Base-by-base conservation (phyloP, 1,140 invertebrate genomes). In the Saccostrea glomerata region DNA sequence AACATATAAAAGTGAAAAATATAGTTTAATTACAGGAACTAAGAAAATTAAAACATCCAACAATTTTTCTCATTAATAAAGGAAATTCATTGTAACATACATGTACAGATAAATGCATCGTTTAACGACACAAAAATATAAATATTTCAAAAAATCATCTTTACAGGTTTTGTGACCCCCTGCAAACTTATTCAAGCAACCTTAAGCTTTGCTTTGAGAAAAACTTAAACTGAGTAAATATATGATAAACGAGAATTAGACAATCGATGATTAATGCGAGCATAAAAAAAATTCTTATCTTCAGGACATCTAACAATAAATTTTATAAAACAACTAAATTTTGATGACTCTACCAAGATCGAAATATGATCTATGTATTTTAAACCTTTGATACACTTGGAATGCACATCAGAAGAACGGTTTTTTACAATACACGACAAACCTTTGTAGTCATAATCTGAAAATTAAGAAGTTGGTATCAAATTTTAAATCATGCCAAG, bases 401-500 rank as follows among this genome's bases (percentile, higher is more conserved):
- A 36, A 77, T 77, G 70, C 15, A 77, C 70, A 77, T 77, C 70
- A 77, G 70, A 77, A 77, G 70, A 77, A 30, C 70, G 70, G 30
- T 77, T 77, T 77, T 30, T 77, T 15, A 77, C 70, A 77, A 77
- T 77, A 77, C 70, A 77, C 30, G 70, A 77, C 70, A 30, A 77
- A 13, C 70, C 70, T 77, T 77, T 77, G 70, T 77, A 77, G 70
- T 77, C 25, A 25, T 77, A 77, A 36, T 25, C 25, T 12, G 70
- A 77, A 77, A 77, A 77, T 30, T 77, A 77, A 77, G 70, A 36
- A 36, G 70, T 15, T 36, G 25, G 70, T 77, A 77, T 77, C 70
- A 30, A 77, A 77, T 77, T 77, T 77, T 12, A 77, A 77, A 77
- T 77, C 70, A 77, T 77, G 70, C 70, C 70, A 77, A 77, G 70